Evolutionary conservation across 2,797 vertebrate species (phyloP).

Genomic region (Halcyon badia): DNA sequence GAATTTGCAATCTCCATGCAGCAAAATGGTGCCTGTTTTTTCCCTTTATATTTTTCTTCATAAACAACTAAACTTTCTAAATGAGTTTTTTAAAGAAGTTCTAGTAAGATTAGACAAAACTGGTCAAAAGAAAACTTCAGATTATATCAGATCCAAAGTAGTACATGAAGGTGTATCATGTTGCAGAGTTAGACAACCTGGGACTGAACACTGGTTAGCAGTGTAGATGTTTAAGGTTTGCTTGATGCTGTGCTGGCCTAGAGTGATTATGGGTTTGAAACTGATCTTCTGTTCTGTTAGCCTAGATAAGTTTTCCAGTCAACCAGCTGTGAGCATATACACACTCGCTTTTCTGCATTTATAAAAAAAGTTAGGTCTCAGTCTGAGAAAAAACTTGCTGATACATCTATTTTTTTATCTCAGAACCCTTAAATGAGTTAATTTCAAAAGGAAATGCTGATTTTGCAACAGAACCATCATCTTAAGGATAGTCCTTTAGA

Average conservation of each 20-base stretch:
- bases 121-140: not conserved
- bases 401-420: not conserved
- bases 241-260: not conserved
- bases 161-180: not conserved
- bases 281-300: not conserved
- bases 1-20: not conserved
- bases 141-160: not conserved
- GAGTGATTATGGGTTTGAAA: slow-evolving; percentile 1
- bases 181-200: not conserved
- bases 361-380: not conserved
- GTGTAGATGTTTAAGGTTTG: not conserved
- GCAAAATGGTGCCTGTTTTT: not conserved
- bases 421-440: not conserved
- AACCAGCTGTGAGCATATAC: not conserved
- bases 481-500: not conserved
- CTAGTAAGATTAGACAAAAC: not conserved
- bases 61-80: not conserved
- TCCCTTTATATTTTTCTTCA: not conserved
- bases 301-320: not conserved
- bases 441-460: not conserved
- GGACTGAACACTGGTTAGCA: not conserved
- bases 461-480: not conserved
- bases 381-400: not conserved
- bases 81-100: not conserved
- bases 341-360: not conserved